Evolutionary conservation across 2,888 invertebrate species (phyloP).

Genomic region (Pyrochroa serraticornis): DNA sequence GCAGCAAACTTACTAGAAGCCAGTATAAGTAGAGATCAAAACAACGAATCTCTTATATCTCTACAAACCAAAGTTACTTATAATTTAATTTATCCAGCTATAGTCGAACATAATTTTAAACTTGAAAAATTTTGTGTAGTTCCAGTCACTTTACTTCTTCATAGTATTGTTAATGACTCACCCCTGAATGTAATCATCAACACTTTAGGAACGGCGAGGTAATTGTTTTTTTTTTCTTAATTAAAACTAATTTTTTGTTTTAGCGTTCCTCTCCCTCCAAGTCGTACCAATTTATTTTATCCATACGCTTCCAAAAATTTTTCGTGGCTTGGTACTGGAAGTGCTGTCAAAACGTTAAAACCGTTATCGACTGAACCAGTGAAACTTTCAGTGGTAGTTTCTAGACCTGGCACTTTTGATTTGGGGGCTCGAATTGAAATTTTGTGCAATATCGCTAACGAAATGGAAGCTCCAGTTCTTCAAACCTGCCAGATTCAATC

Average conservation of each 20-base stretch:
- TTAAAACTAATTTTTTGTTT: slow-evolving; percentile 12
- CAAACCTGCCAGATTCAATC: slow-evolving; percentile 53
- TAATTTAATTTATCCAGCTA: slow-evolving; percentile 64
- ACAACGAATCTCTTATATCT: background rate
- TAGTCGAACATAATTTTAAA: slow-evolving; percentile 69
- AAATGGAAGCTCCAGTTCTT: slow-evolving; percentile 43
- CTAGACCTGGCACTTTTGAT: slow-evolving; percentile 71
- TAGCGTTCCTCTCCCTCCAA: slow-evolving; percentile 8
- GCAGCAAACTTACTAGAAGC: slow-evolving; percentile 27
- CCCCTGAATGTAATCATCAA: slow-evolving; percentile 64
- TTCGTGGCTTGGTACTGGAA: slow-evolving; percentile 53
- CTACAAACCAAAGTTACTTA: slow-evolving; percentile 60
- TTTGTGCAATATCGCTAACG: slow-evolving; percentile 50
- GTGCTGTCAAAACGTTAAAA: slow-evolving; percentile 45
- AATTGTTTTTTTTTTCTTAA: background rate
- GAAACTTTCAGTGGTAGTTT: slow-evolving; percentile 62
- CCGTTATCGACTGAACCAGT: slow-evolving; percentile 50
- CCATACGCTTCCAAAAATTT: slow-evolving; percentile 52
- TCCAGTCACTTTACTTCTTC: slow-evolving; percentile 70
- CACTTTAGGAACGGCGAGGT: slow-evolving; percentile 22
- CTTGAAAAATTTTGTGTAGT: slow-evolving; percentile 68
- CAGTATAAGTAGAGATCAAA: slow-evolving; percentile 22
- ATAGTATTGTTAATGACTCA: slow-evolving; percentile 67
- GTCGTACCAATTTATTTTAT: slow-evolving; percentile 37
- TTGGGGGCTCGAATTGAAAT: slow-evolving; percentile 68